Conservation (phyloP, 1,140 invertebrate genomes). For the Drosophila nikananu region DNA sequence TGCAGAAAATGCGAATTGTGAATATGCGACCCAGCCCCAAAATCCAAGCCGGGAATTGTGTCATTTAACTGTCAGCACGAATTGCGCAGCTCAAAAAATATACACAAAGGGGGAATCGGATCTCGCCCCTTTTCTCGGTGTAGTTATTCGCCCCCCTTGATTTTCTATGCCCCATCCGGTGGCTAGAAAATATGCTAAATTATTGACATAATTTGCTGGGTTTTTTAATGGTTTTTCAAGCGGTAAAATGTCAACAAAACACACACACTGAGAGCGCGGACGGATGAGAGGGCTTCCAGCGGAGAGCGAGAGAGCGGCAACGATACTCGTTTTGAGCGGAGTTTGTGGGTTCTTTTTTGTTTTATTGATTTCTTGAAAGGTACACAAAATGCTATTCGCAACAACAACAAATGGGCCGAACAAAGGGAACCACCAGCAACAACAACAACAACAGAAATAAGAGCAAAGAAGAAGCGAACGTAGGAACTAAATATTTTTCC, state of each 20-base stretch:
- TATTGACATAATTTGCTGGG: conserved; percentile 55
- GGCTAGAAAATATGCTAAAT: conserved; percentile 69
- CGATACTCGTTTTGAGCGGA: conserved; percentile 78
- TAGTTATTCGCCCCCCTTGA: not conserved
- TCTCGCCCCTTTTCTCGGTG: conserved; percentile 2
- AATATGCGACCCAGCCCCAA: conserved; percentile 47
- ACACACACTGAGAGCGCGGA: conserved; percentile 18
- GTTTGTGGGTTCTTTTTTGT: conserved; percentile 63
- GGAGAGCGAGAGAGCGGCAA: conserved; percentile 18
- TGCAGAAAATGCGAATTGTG: conserved; percentile 36
- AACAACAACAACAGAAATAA: conserved; percentile 54
- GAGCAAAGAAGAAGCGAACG: conserved; percentile 35
- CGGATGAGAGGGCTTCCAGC: conserved; percentile 14
- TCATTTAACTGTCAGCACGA: conserved; percentile 72
- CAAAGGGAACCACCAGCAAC: conserved; percentile 55
- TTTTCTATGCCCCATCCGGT: conserved; percentile 36
- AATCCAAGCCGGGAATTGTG: conserved; percentile 60
- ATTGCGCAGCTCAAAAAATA: conserved; percentile 41
- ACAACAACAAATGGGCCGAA: conserved; percentile 68
- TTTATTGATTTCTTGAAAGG: conserved; percentile 85
- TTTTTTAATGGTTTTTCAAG: conserved; percentile 35
- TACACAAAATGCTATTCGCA: conserved; percentile 84
- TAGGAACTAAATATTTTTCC: conserved; percentile 39
- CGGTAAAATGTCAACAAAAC: conserved; percentile 79
- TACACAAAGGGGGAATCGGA: conserved; percentile 6